Base-by-base conservation (phyloP, 2,888 invertebrate genomes). In the Brachyptera risi region DNA sequence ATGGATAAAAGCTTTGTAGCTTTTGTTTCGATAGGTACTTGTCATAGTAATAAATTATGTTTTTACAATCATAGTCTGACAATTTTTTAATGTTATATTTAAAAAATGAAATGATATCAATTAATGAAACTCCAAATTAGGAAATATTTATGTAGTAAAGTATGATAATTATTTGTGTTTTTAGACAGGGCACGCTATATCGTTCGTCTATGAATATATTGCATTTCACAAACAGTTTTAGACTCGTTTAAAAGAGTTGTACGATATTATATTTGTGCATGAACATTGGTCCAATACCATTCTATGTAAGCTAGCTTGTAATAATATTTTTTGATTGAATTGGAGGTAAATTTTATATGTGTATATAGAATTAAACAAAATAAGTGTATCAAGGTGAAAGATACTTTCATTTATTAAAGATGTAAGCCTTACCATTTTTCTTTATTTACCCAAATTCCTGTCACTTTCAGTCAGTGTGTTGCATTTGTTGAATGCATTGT, bases 341-440 rank as follows among this genome's bases (percentile, higher is more conserved):
- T 54, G 35, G 31, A 54, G 54, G 54, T 54, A 54, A 54, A 54
- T 54, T 54, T 54, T 54, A 37, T 54, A 54, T 54, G 54, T 54
- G 54, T 54, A 54, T 37, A 54, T 54, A 54, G 54, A 54, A 54
- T 54, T 35, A 54, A 37, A 35, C 37, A 23, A 54, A 23, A 21
- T 35, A n/a, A 15, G 19, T 44, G 44, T 44, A 19, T 44, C 44
- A 5, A 54, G 17, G 5, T 11, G 7, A 31, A 31, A 31, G 31
- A 11, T 31, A 31, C 31, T 7, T 5, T 31, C 31, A 31, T 31
- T 31, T 31, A 31, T n/a, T n/a, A n/a, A n/a, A n/a, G n/a, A n/a
- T n/a, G n/a, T n/a, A n/a, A n/a, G n/a, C n/a, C n/a, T n/a, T n/a
- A n/a, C n/a, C n/a, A n/a, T n/a, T n/a, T n/a, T n/a, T n/a, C n/a